Base-by-base conservation (phyloP, 2,113 vertebrate species). In the Lagopus muta region DNA sequence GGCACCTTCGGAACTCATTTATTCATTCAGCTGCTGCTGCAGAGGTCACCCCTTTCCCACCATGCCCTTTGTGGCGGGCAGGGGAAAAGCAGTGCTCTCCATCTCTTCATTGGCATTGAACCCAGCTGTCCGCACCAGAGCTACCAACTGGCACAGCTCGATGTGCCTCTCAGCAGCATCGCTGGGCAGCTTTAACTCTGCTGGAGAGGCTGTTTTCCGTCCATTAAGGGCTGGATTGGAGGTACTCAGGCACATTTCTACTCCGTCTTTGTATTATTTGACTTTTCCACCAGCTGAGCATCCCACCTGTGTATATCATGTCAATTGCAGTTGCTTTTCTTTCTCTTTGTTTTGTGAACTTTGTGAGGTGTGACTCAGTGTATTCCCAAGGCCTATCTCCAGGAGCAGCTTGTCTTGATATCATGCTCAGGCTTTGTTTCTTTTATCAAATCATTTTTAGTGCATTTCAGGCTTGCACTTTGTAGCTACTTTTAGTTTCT, bases 91-190 rank as follows among this genome's bases (percentile, higher is more conserved):
- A 38, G 25, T 28, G 50, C 25, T 20, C 15, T 32, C 55, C 40
- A 25, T 45, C 72, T 40, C 30, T 34, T 6, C 8, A 9, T 11
- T 58, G 54, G 21, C 30, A 17, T 18, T 13, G 32, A 25, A 58
- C 22, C 32, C 15, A 11, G 38, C 52, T 55, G 15, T 42, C 57
- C 27, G 16, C 14, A 1, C 42, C 28, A 21, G 8, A 52, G 43
- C 47, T 40, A 3, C 47, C 13, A 32, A 24, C 24, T 42, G 3
- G 0, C 34, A 8, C 11, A 0, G 50, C 25, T 32, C 7, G 0
- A 3, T 3, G 24, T 32, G 62, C 28, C 82, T 71, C 58, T 32
- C 57, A 43, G 14, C 3, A 2, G 43, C 43, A 21, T 48, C 24
- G 0, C 5, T 21, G 34, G 43, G 25, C 70, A 14, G 64, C 57